Percentiles rank a stretch among this genome's conserved stretches.
Conservation (phyloP, 2,888 invertebrate species). For the Mimachlamys varia region DNA sequence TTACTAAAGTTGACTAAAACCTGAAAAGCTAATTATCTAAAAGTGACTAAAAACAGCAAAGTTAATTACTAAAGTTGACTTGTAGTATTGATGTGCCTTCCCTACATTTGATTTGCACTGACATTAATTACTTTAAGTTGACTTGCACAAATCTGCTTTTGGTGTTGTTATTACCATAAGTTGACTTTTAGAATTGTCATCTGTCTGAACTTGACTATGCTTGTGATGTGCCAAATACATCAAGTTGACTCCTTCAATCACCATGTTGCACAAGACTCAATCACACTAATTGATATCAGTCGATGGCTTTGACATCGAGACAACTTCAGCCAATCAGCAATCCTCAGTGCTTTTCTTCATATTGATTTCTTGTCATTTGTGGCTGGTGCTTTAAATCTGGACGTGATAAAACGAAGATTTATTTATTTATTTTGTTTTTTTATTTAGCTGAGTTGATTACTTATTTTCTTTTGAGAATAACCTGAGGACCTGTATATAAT, state of each 20-base stretch:
- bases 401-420: background rate
- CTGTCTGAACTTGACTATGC: background rate
- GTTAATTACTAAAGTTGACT: no score
- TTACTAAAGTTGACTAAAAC: background rate
- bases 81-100: no score
- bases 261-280: background rate
- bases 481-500: background rate
- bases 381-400: background rate
- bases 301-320: background rate
- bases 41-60: no score
- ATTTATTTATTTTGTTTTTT: background rate
- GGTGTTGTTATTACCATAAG: no score
- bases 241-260: background rate
- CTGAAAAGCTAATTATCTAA: no score
- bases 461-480: background rate
- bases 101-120: no score
- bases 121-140: no score
- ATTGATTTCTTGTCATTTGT: background rate
- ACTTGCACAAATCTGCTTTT: no score
- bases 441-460: background rate
- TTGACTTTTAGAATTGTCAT: background rate
- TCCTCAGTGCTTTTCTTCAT: background rate
- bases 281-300: slow-evolving; percentile 17
- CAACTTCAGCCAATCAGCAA: background rate
- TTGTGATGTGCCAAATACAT: background rate